phyloP scores from a whole-genome alignment of 2,888 invertebrate species.

The Lampropteryx suffumata region DNA sequence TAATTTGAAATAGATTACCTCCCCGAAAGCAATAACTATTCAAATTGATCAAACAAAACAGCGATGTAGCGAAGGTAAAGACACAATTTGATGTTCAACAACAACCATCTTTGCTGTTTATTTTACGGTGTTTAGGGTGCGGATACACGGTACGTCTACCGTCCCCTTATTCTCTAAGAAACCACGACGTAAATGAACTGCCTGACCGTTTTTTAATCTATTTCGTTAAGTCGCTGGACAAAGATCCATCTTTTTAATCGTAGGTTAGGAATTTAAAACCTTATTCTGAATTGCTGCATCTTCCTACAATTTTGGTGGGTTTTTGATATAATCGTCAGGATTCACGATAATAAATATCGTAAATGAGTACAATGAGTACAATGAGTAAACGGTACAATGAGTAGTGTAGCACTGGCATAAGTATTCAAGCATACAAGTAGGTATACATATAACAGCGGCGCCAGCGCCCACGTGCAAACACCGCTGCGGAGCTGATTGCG shows the following conservation, averaged over 20 bases:
- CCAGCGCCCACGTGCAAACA: constrained; percentile 54
- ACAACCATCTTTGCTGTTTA: constrained; percentile 16
- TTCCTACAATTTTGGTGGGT: too few relatives aligned
- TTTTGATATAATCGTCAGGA: background rate
- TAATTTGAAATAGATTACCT: background rate
- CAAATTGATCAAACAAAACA: constrained; percentile 16
- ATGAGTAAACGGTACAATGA: too few relatives aligned
- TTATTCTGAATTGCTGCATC: too few relatives aligned
- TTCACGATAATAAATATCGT: constrained; percentile 1
- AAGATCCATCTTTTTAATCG: too few relatives aligned
- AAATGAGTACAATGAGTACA: background rate
- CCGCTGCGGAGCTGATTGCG: constrained; percentile 60
- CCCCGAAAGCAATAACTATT: constrained; percentile 14
- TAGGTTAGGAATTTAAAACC: too few relatives aligned
- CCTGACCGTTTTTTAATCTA: too few relatives aligned
- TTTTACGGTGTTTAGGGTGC: constrained; percentile 11
- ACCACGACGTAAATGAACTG: background rate
- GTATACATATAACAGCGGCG: too few relatives aligned
- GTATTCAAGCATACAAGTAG: too few relatives aligned
- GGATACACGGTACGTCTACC: constrained; percentile 2
- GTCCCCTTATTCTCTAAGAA: background rate
- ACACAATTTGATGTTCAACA: constrained; percentile 9
- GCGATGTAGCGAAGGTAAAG: constrained; percentile 2
- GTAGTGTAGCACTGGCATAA: too few relatives aligned
- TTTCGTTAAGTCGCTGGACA: too few relatives aligned